Evolutionary conservation across 2,113 vertebrate species (phyloP).

Genomic region (Perca schrenkii): DNA sequence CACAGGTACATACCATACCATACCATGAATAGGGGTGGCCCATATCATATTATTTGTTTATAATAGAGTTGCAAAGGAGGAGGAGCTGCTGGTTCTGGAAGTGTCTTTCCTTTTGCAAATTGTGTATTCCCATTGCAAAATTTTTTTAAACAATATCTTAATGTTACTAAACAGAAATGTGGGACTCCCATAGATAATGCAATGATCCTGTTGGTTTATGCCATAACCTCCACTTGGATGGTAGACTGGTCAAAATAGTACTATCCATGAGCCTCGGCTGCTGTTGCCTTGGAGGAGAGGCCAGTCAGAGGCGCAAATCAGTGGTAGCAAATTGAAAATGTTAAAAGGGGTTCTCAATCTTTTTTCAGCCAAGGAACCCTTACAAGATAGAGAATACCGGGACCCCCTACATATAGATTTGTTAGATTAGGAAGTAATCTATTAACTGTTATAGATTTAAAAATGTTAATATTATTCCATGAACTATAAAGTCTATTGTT

Average conservation of each 20-base stretch:
- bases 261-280: not conserved
- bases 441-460: too few relatives aligned
- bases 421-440: too few relatives aligned
- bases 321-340: too few relatives aligned
- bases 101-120: not conserved
- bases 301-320: too few relatives aligned
- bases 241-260: too few relatives aligned
- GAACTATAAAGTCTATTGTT: too few relatives aligned
- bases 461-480: too few relatives aligned
- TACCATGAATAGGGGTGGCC: not conserved
- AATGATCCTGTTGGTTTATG: not conserved
- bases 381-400: too few relatives aligned
- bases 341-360: too few relatives aligned
- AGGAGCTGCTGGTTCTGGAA: not conserved
- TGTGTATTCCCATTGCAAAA: not conserved
- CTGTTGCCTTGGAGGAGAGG: too few relatives aligned
- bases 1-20: conserved; percentile 90
- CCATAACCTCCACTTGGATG: not conserved
- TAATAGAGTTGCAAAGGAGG: not conserved
- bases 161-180: not conserved
- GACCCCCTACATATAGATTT: too few relatives aligned
- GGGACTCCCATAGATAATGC: not conserved
- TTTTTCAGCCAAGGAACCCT: too few relatives aligned
- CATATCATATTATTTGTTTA: not conserved
- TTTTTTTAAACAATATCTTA: not conserved